A percentile compares a stretch with the other conserved stretches of the same genome.
Evolutionary conservation across 2,797 vertebrate genomes (phyloP).

Genomic region (Gouania willdenowi): DNA sequence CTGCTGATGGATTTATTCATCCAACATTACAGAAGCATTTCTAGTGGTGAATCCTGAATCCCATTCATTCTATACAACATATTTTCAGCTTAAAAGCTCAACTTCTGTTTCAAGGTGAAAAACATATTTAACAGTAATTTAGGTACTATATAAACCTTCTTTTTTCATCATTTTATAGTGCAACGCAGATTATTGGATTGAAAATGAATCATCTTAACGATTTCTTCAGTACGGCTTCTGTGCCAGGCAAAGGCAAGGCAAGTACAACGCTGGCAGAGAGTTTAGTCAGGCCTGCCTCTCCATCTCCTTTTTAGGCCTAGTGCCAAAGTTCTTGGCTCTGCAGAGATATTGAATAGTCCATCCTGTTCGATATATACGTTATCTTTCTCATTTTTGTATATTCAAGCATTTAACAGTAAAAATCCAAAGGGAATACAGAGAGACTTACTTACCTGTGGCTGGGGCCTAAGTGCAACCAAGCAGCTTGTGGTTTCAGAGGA

Average conservation of each 20-base stretch:
- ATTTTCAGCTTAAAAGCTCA: conserved; percentile 36
- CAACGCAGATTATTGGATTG: conserved; percentile 56
- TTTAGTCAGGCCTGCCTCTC: conserved; percentile 38
- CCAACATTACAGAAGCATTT: conserved; percentile 25
- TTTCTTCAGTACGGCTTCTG: conserved; percentile 67
- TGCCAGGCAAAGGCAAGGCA: too few species aligned
- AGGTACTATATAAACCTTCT: conserved; percentile 48
- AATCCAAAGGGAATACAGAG: conserved; percentile 41
- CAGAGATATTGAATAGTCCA: conserved; percentile 51
- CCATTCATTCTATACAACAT: conserved; percentile 33
- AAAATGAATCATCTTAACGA: conserved; percentile 68
- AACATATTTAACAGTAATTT: conserved; percentile 59
- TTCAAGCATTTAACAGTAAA: conserved; percentile 40
- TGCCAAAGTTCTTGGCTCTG: conserved; percentile 55
- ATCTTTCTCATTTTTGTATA: conserved; percentile 49
- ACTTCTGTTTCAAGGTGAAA: conserved; percentile 59
- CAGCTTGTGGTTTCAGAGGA: conserved; percentile 40
- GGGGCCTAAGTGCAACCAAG: conserved; percentile 40
- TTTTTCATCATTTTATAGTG: conserved; percentile 55
- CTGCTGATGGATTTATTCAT: conserved; percentile 11
- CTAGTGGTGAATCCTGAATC: conserved; percentile 36
- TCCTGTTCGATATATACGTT: conserved; percentile 33
- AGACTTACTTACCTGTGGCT: conserved; percentile 55
- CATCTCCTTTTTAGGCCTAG: conserved; percentile 40
- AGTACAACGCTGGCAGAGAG: conserved; percentile 53